Evolutionary conservation across 1,140 invertebrate species (phyloP), one percentile per base, ranked within the genome.

Genomic region (Bombus pyrosoma): DNA sequence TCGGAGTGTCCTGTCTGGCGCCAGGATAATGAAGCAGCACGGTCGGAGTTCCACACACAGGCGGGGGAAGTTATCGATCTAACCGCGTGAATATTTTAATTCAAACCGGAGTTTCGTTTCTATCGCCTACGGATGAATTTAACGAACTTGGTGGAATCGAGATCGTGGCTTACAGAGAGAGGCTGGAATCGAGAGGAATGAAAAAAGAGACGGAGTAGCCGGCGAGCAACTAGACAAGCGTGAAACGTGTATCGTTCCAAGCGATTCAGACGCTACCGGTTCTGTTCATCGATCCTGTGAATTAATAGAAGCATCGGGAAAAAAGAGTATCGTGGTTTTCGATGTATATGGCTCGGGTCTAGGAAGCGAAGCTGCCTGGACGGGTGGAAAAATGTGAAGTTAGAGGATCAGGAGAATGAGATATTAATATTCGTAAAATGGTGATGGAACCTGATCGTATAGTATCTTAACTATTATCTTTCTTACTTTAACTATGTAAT

Each of bases 1-100:
- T 41, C n/a, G 37, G 62, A 62, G 69, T 66, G 71, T 88, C 71
- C 64, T 74, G 80, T 87, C 91, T 90, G 91, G 91, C 89, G 91
- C 89, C 90, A 89, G 34, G 78, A 72, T 87, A 87, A 76, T 71
- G 85, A 87, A 90, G 68, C 90, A 78, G 43, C 47, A 53, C 15
- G 66, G 77, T 47, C 71, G 76, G 66, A 81, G 71, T 86, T 39
- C 62, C 43, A 59, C 32, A 34, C 15, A 18, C 22, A 6, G 37
- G 12, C 62, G 37, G 34, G 10, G 62, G 62, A 85, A 88, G 13
- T 53, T 73, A 86, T 89, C 74, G 79, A 88, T 86, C 80, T 57
- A 59, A 28, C 75, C 39, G 59, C 34, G n/a, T 13, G 22, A 80
- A 25, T 86, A 86, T 86, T 86, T 74, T 68, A 57, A 64, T 73